Evolutionary conservation across 2,113 vertebrate species (phyloP).

Genomic region (Ivindomyrus marchei): DNA sequence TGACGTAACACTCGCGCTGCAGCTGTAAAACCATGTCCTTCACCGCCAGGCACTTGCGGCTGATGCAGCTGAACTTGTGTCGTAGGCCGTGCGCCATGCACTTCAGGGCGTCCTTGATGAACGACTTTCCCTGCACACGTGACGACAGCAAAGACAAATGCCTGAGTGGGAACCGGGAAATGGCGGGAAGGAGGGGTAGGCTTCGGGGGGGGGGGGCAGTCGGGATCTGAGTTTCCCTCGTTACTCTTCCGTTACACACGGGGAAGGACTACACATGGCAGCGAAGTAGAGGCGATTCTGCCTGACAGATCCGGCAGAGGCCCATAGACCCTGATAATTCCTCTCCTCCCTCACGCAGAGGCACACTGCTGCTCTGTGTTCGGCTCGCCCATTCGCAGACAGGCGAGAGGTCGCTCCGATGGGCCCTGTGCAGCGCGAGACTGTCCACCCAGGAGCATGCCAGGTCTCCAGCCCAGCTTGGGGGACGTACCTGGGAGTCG

Average conservation of each 20-base stretch:
- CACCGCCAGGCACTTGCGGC: slow-evolving; percentile 94
- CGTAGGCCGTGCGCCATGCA: slow-evolving; percentile 94
- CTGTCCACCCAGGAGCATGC: slow-evolving; percentile 36
- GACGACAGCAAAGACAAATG: slow-evolving; percentile 22
- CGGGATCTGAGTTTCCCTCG: not conserved
- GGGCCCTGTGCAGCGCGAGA: slow-evolving; percentile 48
- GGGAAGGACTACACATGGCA: not conserved
- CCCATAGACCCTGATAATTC: not conserved
- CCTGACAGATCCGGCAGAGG: not conserved
- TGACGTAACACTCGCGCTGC: slow-evolving; percentile 93
- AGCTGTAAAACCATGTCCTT: slow-evolving; percentile 97
- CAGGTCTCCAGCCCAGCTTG: slow-evolving; percentile 39
- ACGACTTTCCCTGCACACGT: slow-evolving; percentile 84
- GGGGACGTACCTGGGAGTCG: slow-evolving; percentile 87
- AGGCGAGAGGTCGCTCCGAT: slow-evolving; percentile 27
- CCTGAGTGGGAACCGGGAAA: not conserved
- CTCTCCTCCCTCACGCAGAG: not conserved
- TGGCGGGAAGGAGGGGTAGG: not conserved
- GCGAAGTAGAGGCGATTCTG: not conserved
- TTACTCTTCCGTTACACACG: not conserved
- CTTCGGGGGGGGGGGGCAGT: too few relatives aligned
- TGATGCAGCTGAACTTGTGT: slow-evolving; percentile 96
- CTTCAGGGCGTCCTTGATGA: slow-evolving; percentile 95
- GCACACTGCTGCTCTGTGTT: slow-evolving; percentile 9
- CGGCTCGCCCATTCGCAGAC: not conserved